Evolutionary conservation across 2,113 vertebrate genomes (phyloP).

Genomic region (Vireo altiloquus): DNA sequence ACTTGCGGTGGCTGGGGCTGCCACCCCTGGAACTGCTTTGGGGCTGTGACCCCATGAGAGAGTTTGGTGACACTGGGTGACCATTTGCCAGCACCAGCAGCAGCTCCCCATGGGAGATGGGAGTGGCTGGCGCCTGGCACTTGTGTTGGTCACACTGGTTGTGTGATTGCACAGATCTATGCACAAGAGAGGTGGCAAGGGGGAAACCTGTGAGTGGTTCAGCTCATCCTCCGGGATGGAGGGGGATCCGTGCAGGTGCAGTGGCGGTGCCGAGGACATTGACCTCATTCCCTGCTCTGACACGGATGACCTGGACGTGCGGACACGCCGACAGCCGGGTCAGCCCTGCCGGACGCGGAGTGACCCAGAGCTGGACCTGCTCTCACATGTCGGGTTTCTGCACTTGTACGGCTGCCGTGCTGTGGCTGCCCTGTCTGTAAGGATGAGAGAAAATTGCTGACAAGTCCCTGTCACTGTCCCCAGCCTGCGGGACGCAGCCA

Average conservation of each 20-base stretch:
- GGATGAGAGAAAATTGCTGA: background rate
- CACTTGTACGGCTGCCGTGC: rapidly evolving
- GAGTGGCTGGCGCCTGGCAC: background rate
- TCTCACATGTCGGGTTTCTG: rapidly evolving
- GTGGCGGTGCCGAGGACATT: background rate
- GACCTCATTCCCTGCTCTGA: background rate
- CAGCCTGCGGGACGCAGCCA: rapidly evolving
- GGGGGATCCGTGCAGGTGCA: rapidly evolving
- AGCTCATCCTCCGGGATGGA: background rate
- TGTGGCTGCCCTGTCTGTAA: background rate
- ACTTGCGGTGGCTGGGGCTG: rapidly evolving
- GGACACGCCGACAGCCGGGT: rapidly evolving
- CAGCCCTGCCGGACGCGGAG: rapidly evolving
- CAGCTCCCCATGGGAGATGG: background rate
- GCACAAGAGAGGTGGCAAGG: rapidly evolving
- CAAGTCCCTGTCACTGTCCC: background rate
- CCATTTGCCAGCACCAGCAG: background rate
- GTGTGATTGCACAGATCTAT: background rate
- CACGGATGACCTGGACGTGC: background rate
- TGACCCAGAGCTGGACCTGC: background rate
- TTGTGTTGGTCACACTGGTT: background rate
- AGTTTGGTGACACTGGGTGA: background rate
- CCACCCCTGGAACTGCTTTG: background rate
- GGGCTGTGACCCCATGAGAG: rapidly evolving
- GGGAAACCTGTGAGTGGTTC: background rate